These are phyloP conservation scores for Ephydatia muelleri DNA, from an alignment of 37 sponge, comb jelly and placozoan genomes.

Conservation along the genomic window DNA sequence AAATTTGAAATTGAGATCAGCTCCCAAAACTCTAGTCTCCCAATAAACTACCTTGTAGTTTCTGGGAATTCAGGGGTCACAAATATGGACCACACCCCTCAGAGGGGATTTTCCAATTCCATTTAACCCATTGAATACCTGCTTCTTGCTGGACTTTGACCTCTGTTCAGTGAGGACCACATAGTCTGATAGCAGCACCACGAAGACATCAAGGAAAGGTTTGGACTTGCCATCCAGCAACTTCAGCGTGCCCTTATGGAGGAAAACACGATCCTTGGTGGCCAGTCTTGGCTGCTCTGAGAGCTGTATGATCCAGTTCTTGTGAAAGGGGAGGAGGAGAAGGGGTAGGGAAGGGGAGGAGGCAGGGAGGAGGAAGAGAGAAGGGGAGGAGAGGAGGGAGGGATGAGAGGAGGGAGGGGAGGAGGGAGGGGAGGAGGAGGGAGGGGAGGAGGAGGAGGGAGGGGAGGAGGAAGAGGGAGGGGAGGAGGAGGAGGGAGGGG, in stretches of 20 bases:
- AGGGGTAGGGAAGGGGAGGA: too few relatives aligned
- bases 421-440: too few relatives aligned
- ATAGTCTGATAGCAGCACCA: conserved; percentile 44
- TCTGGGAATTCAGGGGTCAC: not conserved
- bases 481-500: too few relatives aligned
- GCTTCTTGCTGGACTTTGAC: conserved; percentile 34
- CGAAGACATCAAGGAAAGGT: conserved; percentile 9
- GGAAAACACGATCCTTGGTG: conserved; percentile 19
- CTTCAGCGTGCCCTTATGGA: conserved; percentile 15
- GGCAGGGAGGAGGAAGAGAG: too few relatives aligned
- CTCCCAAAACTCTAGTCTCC: not conserved
- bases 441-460: too few relatives aligned
- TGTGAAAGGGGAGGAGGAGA: too few relatives aligned
- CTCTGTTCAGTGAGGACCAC: conserved; percentile 34
- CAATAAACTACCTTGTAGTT: not conserved
- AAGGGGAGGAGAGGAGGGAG: too few relatives aligned
- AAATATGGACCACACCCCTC: too few relatives aligned
- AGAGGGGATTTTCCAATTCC: not conserved
- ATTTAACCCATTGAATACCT: not conserved
- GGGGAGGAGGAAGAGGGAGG: too few relatives aligned
- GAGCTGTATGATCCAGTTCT: not conserved
- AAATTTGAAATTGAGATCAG: not conserved
- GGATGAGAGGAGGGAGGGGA: too few relatives aligned
- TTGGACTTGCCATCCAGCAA: conserved; percentile 25
- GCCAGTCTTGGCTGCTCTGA: conserved; percentile 21